Conservation (phyloP, 2,888 invertebrate species). For the Sarcophaga variegata region DNA sequence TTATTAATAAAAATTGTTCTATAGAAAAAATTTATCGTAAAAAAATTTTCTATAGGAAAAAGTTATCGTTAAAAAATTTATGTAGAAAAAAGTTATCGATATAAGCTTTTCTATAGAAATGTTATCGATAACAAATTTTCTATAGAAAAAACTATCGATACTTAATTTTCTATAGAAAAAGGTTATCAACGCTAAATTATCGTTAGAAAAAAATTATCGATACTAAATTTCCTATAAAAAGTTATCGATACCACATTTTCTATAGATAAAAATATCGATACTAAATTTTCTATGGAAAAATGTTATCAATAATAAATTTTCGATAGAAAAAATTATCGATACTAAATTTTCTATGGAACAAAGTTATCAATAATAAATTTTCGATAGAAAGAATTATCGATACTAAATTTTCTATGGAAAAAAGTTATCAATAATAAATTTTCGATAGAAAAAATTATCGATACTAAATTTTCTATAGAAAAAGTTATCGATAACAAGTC, state of each 20-base stretch:
- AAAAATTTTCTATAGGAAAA: not conserved
- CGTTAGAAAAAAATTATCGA: not conserved
- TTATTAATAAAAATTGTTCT: too few relatives aligned
- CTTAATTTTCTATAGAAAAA: constrained; percentile 1
- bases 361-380: not conserved
- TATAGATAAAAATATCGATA: not conserved
- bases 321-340: not conserved
- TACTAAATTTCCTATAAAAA: not conserved
- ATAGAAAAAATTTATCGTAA: not conserved
- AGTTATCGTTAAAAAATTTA: too few relatives aligned
- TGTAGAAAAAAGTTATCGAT: too few relatives aligned
- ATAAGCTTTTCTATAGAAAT: too few relatives aligned
- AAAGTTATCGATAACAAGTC: not conserved
- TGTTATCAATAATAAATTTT: not conserved
- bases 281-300: not conserved
- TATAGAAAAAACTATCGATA: not conserved
- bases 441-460: not conserved
- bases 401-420: not conserved
- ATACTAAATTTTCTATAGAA: not conserved
- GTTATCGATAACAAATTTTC: not conserved
- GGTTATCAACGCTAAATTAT: not conserved
- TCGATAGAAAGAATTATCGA: not conserved
- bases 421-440: not conserved
- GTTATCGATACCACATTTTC: not conserved
- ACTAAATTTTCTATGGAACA: not conserved